Conservation (phyloP, 2,113 vertebrate species). For the Acrocephalus kingi region DNA sequence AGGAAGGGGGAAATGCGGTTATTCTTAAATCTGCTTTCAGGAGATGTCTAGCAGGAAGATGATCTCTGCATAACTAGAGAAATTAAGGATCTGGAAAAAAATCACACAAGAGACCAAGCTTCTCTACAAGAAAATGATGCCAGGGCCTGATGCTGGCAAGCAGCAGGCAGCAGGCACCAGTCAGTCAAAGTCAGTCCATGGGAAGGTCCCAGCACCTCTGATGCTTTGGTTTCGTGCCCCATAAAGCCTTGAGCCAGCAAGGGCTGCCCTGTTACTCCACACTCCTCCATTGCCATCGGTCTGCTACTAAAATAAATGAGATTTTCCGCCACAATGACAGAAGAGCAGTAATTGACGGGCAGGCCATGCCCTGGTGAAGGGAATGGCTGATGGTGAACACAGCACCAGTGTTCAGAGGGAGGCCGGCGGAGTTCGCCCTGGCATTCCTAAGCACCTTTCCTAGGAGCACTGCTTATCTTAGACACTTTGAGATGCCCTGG, state of each 20-base stretch:
- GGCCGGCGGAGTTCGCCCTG: rapidly evolving
- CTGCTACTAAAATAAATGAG: background rate
- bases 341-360: background rate
- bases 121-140: background rate
- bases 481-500: background rate
- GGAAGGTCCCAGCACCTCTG: background rate
- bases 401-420: rapidly evolving
- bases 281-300: rapidly evolving
- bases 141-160: background rate
- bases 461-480: background rate
- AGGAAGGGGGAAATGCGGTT: background rate
- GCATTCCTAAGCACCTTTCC: background rate
- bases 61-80: background rate
- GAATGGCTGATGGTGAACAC: rapidly evolving
- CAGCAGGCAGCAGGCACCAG: rapidly evolving
- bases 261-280: rapidly evolving
- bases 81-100: background rate
- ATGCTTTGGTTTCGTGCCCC: background rate
- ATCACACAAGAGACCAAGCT: background rate
- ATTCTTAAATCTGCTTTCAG: background rate
- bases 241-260: rapidly evolving
- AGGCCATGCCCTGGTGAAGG: background rate
- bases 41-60: background rate
- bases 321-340: background rate
- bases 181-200: rapidly evolving